Evolutionary conservation across 2,888 invertebrate species (phyloP).

Genomic region (Torymus texanus): DNA sequence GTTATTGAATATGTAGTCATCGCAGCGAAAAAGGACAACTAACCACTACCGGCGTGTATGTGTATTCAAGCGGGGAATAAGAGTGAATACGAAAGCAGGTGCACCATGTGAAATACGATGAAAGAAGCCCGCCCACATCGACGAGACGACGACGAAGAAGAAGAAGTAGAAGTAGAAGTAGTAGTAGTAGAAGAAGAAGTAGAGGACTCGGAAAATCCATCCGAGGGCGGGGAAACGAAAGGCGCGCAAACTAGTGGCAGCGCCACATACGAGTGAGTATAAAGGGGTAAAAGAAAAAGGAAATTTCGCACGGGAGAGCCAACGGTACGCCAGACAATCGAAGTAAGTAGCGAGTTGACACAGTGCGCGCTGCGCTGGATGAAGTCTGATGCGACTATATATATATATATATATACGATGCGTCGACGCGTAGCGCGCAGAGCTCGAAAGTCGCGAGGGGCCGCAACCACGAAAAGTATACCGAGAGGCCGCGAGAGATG

Average conservation of each 20-base stretch:
- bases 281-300: neutral
- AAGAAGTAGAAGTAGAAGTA: neutral
- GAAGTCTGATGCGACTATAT: constrained; percentile 50
- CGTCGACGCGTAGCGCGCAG: too few relatives aligned
- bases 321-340: constrained; percentile 58
- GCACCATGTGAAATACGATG: constrained; percentile 22
- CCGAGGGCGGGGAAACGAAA: neutral
- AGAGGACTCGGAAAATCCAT: neutral
- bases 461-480: constrained; percentile 32
- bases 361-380: constrained; percentile 44
- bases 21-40: neutral
- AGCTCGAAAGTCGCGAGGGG: constrained; percentile 40
- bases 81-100: constrained; percentile 25
- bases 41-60: neutral
- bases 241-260: neutral
- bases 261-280: constrained; percentile 1
- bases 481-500: neutral
- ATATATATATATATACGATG: too few relatives aligned
- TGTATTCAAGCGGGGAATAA: constrained; percentile 12
- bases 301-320: constrained; percentile 34
- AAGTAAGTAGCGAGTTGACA: constrained; percentile 62
- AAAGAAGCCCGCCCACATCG: neutral
- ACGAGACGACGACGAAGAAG: neutral
- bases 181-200: neutral
- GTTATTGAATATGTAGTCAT: constrained; percentile 18